These are phyloP conservation scores for Lepidurus arcticus DNA, from an alignment of 1,140 invertebrate genomes.

Conservation along the genomic window DNA sequence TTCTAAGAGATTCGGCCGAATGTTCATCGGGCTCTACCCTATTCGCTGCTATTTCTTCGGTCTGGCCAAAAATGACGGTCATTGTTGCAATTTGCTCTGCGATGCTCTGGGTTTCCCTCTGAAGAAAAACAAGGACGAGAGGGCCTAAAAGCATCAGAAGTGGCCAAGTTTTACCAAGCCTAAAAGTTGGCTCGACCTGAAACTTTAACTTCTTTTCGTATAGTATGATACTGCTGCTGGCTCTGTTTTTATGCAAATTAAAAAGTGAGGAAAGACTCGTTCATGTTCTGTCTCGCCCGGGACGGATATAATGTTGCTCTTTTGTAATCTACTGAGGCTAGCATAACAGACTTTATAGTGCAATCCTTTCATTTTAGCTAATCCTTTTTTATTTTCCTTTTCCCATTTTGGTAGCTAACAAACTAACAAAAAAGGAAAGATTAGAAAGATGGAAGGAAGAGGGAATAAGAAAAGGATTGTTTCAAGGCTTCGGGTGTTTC, in stretches of 20 bases:
- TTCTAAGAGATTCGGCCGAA: slow-evolving; percentile 1
- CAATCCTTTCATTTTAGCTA: neutral
- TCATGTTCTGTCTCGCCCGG: neutral
- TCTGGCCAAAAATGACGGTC: neutral
- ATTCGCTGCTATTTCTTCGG: neutral
- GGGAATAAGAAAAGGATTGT: too few species aligned
- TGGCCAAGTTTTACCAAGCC: neutral
- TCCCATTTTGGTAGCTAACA: neutral
- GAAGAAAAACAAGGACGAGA: neutral
- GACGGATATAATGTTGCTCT: neutral
- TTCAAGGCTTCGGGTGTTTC: too few species aligned
- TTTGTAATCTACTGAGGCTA: neutral
- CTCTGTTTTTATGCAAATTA: neutral
- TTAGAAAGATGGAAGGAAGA: too few species aligned
- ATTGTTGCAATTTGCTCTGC: neutral
- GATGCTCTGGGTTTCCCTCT: neutral
- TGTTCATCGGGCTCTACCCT: neutral
- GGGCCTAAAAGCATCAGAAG: neutral
- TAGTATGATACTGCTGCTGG: neutral
- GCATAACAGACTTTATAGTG: neutral
- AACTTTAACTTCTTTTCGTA: neutral
- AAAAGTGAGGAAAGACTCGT: neutral
- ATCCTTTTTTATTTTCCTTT: neutral
- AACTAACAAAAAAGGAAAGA: too few species aligned
- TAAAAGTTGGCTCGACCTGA: neutral